Evolutionary conservation across 2,888 invertebrate genomes (phyloP).

Genomic region (Scaptomyza parva): DNA sequence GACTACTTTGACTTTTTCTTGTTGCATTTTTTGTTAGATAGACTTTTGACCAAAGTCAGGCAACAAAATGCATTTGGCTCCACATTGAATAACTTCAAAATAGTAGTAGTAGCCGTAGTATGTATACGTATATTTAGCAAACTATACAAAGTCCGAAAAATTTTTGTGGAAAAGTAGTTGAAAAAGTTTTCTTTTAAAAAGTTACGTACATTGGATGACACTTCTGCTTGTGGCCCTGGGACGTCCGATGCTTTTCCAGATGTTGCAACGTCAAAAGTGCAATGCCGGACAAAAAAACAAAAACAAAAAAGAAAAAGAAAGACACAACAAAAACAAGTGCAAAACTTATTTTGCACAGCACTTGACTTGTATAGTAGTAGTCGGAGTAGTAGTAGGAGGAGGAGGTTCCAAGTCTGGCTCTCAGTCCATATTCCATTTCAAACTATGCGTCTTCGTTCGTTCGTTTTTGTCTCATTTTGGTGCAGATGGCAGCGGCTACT

Average conservation of each 20-base stretch:
- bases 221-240: conserved; percentile 56
- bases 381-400: too few relatives aligned
- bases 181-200: conserved; percentile 80
- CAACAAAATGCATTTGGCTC: conserved; percentile 46
- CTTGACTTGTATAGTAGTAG: conserved; percentile 60
- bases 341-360: conserved; percentile 74
- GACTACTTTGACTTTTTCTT: conserved; percentile 43
- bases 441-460: conserved; percentile 63
- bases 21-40: conserved; percentile 21
- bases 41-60: conserved; percentile 36
- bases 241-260: conserved; percentile 57
- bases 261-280: conserved; percentile 78
- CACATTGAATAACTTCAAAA: conserved; percentile 61
- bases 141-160: conserved; percentile 51
- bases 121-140: neutral
- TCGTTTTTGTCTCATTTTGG: conserved; percentile 57
- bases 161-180: conserved; percentile 24
- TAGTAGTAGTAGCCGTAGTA: conserved; percentile 11
- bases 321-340: conserved; percentile 20
- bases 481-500: conserved; percentile 47
- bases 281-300: conserved; percentile 43
- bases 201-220: conserved; percentile 76
- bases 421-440: too few relatives aligned
- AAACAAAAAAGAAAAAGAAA: conserved; percentile 20
- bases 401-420: too few relatives aligned